Percentiles rank a stretch among this genome's conserved stretches.
phyloP scores from a whole-genome alignment of 2,888 invertebrate genomes.

The Oligia strigilis region DNA sequence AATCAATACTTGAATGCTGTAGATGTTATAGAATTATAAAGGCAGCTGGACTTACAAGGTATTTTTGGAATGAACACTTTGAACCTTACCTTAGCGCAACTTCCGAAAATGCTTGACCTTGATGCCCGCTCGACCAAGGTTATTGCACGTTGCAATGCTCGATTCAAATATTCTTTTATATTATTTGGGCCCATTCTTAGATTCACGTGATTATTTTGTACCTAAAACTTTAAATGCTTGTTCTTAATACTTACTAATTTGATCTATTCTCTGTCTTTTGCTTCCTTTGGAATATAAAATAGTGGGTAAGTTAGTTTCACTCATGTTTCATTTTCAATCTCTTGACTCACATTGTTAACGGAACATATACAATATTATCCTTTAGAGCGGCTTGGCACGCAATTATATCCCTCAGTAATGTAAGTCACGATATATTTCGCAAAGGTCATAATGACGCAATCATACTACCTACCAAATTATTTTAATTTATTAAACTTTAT shows the following conservation, averaged over 20 bases:
- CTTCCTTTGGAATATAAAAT: slow-evolving; percentile 57
- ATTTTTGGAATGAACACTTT: slow-evolving; percentile 22
- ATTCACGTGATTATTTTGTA: neutral
- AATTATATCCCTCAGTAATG: slow-evolving; percentile 1
- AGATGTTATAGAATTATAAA: slow-evolving; percentile 25
- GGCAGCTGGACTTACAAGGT: neutral
- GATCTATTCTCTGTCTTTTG: slow-evolving; percentile 51
- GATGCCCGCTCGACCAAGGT: slow-evolving; percentile 26
- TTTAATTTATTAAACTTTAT: no score
- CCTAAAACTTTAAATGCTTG: slow-evolving; percentile 8
- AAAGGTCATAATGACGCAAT: slow-evolving; percentile 6
- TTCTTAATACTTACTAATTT: slow-evolving; percentile 51
- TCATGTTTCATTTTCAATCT: slow-evolving; percentile 24
- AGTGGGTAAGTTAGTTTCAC: slow-evolving; percentile 62
- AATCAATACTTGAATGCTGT: slow-evolving; percentile 25
- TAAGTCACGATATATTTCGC: slow-evolving; percentile 21
- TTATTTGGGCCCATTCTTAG: neutral
- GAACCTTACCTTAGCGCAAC: slow-evolving; percentile 11
- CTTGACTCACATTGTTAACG: neutral
- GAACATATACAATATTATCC: neutral
- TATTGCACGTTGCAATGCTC: slow-evolving; percentile 32
- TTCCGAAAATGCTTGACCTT: slow-evolving; percentile 32
- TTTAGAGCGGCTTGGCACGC: slow-evolving; percentile 11
- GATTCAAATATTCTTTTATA: slow-evolving; percentile 6
- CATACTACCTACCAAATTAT: neutral